These are phyloP conservation scores for Galagoides demidoff DNA, from an alignment of 2,797 vertebrate species.

Conservation along the genomic window DNA sequence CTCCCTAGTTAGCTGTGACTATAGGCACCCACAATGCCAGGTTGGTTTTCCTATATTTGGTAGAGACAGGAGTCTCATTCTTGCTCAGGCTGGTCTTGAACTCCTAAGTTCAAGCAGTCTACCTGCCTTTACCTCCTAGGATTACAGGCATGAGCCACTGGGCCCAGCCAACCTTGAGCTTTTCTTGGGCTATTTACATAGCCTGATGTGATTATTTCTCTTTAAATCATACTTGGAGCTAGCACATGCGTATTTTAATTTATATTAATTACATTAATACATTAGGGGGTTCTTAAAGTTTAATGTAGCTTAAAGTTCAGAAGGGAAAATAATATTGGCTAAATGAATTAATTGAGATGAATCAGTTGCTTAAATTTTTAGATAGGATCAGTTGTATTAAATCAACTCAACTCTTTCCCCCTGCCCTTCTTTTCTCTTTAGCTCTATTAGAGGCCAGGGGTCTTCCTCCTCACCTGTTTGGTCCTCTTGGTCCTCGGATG, in stretches of 20 bases:
- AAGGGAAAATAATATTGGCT: slow-evolving; percentile 14
- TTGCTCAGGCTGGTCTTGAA: too few species aligned
- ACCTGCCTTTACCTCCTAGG: too few species aligned
- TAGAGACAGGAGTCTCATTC: too few species aligned
- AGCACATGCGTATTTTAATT: not conserved
- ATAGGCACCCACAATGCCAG: too few species aligned
- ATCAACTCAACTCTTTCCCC: slow-evolving; percentile 38
- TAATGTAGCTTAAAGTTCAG: slow-evolving; percentile 44
- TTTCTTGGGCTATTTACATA: not conserved
- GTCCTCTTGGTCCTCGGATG: slow-evolving; percentile 98
- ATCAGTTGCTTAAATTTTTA: slow-evolving; percentile 57
- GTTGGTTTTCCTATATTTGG: too few species aligned
- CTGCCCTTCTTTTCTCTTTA: slow-evolving; percentile 82
- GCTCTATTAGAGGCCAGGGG: slow-evolving; percentile 98
- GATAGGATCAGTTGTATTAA: slow-evolving; percentile 35
- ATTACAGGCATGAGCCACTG: too few species aligned
- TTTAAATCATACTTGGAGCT: not conserved
- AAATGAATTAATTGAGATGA: not conserved
- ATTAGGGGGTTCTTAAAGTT: not conserved
- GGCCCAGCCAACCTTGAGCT: not conserved
- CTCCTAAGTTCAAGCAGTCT: too few species aligned
- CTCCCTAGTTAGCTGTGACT: too few species aligned
- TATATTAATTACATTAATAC: slow-evolving; percentile 31
- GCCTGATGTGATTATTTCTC: not conserved
- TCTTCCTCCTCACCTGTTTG: slow-evolving; percentile 99